Conservation (phyloP, 2,113 vertebrate species). For the Anser cygnoides region DNA sequence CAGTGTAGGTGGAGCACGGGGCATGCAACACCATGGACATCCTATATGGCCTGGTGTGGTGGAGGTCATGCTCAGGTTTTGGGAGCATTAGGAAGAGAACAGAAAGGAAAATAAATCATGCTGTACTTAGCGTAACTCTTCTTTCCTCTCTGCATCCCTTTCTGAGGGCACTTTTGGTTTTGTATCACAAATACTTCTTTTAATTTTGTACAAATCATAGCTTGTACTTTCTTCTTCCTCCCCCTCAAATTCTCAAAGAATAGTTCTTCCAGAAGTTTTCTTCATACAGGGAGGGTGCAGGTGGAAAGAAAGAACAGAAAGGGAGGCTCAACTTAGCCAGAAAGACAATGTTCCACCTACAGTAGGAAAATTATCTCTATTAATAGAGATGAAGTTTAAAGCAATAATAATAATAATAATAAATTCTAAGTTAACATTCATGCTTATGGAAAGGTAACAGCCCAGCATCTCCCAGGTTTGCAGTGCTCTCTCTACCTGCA, state of each 20-base stretch:
- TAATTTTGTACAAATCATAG: slow-evolving; percentile 18
- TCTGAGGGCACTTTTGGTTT: background rate
- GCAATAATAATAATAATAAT: background rate
- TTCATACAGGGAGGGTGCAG: background rate
- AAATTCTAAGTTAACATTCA: background rate
- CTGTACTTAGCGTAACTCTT: background rate
- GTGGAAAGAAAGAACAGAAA: slow-evolving; percentile 13
- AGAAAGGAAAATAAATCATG: background rate
- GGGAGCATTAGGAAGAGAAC: background rate
- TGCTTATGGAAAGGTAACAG: background rate
- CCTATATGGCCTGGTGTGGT: background rate
- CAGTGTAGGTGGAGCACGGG: accelerated
- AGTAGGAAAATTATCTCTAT: slow-evolving; percentile 4
- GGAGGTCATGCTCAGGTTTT: background rate
- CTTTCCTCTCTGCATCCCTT: accelerated
- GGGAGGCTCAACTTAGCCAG: background rate
- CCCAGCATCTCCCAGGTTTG: background rate
- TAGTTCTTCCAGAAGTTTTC: background rate
- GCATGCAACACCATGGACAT: accelerated
- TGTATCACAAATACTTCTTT: slow-evolving; percentile 5
- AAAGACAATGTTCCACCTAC: slow-evolving; percentile 13
- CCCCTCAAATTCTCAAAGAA: slow-evolving; percentile 21
- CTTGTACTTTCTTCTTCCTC: background rate
- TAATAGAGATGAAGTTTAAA: slow-evolving; percentile 5
- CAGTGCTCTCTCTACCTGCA: background rate